A percentile compares a stretch with the other conserved stretches of the same genome.
Evolutionary conservation across 1,140 invertebrate species (phyloP).

Genomic region (Formica exsecta): DNA sequence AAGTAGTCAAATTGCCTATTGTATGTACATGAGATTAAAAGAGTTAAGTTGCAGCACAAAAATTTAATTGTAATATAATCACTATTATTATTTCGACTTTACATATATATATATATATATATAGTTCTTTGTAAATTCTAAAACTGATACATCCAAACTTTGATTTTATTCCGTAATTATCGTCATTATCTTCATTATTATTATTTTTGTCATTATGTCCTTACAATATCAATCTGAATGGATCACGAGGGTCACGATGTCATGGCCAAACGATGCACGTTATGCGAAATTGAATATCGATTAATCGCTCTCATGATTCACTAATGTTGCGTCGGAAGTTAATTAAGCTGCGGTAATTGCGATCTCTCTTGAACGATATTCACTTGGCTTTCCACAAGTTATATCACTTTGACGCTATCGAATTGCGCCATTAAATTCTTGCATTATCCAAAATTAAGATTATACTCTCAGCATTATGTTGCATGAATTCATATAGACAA

Average conservation of each 20-base stretch:
- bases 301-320: slow-evolving; percentile 60
- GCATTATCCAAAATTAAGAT: slow-evolving; percentile 45
- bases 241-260: slow-evolving; percentile 46
- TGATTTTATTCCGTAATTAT: slow-evolving; percentile 6
- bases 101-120: neutral
- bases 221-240: slow-evolving; percentile 40
- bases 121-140: neutral
- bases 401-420: slow-evolving; percentile 54
- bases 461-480: slow-evolving; percentile 11
- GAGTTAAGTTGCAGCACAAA: neutral
- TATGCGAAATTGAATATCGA: slow-evolving; percentile 64
- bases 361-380: slow-evolving; percentile 53
- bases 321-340: slow-evolving; percentile 63
- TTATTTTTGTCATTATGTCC: slow-evolving; percentile 32
- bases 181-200: neutral
- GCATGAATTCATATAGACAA: neutral
- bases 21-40: neutral
- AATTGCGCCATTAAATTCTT: slow-evolving; percentile 52
- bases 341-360: slow-evolving; percentile 60
- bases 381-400: slow-evolving; percentile 40
- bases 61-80: neutral
- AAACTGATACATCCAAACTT: neutral
- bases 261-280: slow-evolving; percentile 52
- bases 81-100: too few species aligned
- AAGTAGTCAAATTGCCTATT: neutral